Base-by-base conservation (phyloP, 2,888 invertebrate genomes). In the Acleris cristana region DNA sequence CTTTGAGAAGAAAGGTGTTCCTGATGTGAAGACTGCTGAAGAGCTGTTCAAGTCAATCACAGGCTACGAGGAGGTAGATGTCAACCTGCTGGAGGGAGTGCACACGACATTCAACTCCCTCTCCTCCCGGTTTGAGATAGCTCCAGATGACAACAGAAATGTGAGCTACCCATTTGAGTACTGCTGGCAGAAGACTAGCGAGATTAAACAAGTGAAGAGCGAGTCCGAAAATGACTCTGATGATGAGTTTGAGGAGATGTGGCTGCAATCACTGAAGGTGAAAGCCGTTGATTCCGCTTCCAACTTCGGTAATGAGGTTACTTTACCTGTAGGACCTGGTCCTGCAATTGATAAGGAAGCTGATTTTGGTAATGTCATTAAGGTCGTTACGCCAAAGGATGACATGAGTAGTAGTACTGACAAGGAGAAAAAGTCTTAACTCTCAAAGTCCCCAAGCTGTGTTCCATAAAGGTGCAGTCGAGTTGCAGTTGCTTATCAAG, bases 41-140 rank as follows among this genome's bases (percentile, higher is more conserved):
- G 94, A 96, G 63, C 88, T 98, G 16, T 98, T 98, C 84, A 95
- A 95, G 75, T 91, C 93, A 6, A 95, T 98, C 53, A 96, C 96
- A 10, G 96, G 95, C 0, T 93, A 95, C 72, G 93, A 95, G 77
- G 93, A 90, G 61, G 88, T 94, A 23, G 94, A 94, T 81, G 92
- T 94, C 0, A 93, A 94, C 69, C 85, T 95, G 77, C 79, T 94
- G 14, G 94, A 94, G 74, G 93, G 95, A 72, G 94, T 96, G 6
- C 95, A 95, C 76, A 94, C 95, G 51, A 94, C 86, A 70, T 93
- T 89, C 83, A 94, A 94, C 90, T 89, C 94, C 86, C 71, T 92
- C 83, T 72, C 94, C 81, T 86, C 86, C 83, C 78, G 94, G 85
- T 77, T 93, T 72, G 94, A 94, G 71, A 92, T 94, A 57, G 91